These are phyloP conservation scores for Brachyistius frenatus DNA, from an alignment of 2,113 vertebrate species.

Conservation along the genomic window DNA sequence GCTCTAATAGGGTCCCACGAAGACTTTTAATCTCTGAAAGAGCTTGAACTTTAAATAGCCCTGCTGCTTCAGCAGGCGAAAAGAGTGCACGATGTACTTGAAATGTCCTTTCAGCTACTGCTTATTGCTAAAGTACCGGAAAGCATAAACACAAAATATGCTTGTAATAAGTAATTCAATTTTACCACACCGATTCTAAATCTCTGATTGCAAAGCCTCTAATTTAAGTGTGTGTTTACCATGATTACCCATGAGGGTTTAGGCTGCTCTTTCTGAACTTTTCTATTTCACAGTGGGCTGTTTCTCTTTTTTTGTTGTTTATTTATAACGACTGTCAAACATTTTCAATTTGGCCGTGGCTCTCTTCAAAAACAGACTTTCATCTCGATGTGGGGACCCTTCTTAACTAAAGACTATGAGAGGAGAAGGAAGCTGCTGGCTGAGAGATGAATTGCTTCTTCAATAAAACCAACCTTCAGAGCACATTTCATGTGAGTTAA, in stretches of 20 bases:
- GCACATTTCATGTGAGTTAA: too few relatives aligned
- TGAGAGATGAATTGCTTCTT: constrained; percentile 4
- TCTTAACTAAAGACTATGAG: constrained; percentile 13
- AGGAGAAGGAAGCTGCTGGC: neutral
- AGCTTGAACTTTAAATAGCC: constrained; percentile 18
- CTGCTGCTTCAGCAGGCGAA: constrained; percentile 29
- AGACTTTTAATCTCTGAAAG: constrained; percentile 33
- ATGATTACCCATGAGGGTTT: neutral
- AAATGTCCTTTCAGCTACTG: constrained; percentile 25
- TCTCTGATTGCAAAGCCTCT: neutral
- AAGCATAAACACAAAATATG: neutral
- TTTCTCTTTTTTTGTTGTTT: neutral
- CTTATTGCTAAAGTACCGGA: neutral
- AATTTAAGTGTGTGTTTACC: neutral
- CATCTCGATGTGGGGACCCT: neutral
- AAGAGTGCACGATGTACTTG: constrained; percentile 12
- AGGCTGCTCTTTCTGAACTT: neutral
- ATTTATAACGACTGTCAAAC: neutral
- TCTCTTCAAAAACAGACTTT: constrained; percentile 37
- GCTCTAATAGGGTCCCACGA: constrained; percentile 22
- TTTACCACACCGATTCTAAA: neutral
- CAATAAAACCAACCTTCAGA: neutral
- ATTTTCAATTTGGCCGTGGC: constrained; percentile 7
- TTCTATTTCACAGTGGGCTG: neutral
- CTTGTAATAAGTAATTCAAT: neutral